Conservation (phyloP, 2,113 vertebrate species). For the Nettapus auritus region DNA sequence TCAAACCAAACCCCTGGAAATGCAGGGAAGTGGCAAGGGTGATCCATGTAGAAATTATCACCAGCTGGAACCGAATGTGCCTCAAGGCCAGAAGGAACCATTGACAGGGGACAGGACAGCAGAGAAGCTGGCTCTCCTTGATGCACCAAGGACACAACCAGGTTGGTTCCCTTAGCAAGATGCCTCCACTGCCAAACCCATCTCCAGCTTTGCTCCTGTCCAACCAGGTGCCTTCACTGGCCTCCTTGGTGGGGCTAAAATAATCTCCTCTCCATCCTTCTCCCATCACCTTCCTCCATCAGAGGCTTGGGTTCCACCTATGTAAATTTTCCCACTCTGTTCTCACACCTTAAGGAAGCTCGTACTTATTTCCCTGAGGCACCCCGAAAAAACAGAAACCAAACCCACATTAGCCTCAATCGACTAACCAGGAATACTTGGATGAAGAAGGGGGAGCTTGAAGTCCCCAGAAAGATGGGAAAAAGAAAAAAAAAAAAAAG, state of each 20-base stretch:
- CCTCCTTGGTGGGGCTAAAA: background rate
- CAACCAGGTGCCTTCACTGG: background rate
- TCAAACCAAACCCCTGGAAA: background rate
- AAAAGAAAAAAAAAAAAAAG: background rate
- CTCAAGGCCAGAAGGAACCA: background rate
- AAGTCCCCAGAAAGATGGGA: background rate
- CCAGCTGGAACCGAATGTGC: too few species aligned
- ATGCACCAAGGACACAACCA: background rate
- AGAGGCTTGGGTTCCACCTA: background rate
- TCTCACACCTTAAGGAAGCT: background rate
- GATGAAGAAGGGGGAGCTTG: background rate
- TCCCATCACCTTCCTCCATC: background rate
- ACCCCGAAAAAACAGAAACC: background rate
- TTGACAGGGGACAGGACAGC: background rate
- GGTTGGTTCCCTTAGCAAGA: background rate
- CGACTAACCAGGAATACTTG: background rate
- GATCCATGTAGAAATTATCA: background rate
- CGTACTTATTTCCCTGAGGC: background rate
- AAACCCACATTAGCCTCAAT: background rate
- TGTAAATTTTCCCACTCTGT: background rate
- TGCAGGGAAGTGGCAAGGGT: background rate
- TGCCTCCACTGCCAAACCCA: background rate
- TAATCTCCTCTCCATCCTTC: background rate
- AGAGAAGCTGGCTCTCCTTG: accelerated
- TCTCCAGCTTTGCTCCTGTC: background rate